Percentiles rank a stretch among this genome's conserved stretches.
Conservation (phyloP, 2,797 vertebrate genomes). For the Dallia pectoralis region DNA sequence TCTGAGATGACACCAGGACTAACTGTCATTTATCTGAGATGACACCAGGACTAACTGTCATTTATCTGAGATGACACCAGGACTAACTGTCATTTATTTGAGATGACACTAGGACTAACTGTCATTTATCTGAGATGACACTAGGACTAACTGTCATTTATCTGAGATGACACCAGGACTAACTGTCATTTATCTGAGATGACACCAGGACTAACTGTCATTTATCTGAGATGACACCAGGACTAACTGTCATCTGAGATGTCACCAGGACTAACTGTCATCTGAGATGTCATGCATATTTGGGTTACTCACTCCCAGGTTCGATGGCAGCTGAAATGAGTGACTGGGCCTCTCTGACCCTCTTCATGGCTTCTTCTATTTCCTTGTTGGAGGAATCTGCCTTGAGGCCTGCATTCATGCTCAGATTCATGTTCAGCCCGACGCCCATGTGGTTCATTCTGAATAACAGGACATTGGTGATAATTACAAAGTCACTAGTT, state of each 20-base stretch:
- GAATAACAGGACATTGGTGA: neutral
- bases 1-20: neutral
- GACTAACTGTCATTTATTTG: neutral
- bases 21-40: neutral
- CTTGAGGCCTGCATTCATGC: constrained; percentile 77
- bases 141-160: too few species aligned
- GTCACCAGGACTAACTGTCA: too few species aligned
- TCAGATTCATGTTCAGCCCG: constrained; percentile 81
- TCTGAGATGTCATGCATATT: neutral
- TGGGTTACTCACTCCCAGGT: constrained; percentile 79
- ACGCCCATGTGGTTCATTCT: constrained; percentile 94
- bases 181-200: neutral
- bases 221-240: too few species aligned
- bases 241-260: neutral
- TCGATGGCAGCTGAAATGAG: constrained; percentile 97
- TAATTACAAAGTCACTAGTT: neutral
- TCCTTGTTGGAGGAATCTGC: constrained; percentile 93
- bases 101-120: too few species aligned
- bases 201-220: neutral
- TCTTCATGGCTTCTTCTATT: constrained; percentile 99
- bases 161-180: too few species aligned
- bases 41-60: neutral
- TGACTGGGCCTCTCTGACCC: constrained; percentile 95
- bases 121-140: too few species aligned
- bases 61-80: too few species aligned